Evolutionary conservation across 2,797 vertebrate species (phyloP).

Genomic region (Melopsittacus undulatus): DNA sequence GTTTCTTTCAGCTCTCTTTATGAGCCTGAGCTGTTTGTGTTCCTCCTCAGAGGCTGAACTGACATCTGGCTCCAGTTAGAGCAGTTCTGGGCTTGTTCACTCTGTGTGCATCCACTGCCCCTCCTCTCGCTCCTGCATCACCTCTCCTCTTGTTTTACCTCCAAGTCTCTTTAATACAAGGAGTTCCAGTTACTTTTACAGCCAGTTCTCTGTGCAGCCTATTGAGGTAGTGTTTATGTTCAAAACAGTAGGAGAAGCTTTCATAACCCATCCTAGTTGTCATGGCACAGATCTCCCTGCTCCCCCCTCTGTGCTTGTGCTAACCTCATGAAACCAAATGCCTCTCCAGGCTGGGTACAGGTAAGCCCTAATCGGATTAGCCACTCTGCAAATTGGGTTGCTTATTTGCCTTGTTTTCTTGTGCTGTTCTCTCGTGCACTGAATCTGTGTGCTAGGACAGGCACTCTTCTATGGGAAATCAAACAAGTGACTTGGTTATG

Average conservation of each 20-base stretch:
- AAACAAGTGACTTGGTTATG: neutral
- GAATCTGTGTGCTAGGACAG: neutral
- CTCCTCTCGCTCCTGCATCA: neutral
- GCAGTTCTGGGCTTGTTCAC: neutral
- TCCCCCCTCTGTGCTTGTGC: neutral
- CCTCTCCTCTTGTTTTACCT: rapidly evolving
- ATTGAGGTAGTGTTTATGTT: neutral
- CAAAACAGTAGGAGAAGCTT: neutral
- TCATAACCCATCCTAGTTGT: neutral
- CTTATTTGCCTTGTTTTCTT: neutral
- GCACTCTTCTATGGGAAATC: neutral
- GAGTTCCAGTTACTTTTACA: neutral
- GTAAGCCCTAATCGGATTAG: slow-evolving; percentile 49
- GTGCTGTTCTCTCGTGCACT: neutral
- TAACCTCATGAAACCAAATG: slow-evolving; percentile 13
- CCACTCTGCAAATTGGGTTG: neutral
- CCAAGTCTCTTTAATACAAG: rapidly evolving
- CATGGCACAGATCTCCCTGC: neutral
- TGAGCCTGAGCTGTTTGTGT: neutral
- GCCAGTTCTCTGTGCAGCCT: neutral
- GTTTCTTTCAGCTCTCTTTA: neutral
- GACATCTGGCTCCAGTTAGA: neutral
- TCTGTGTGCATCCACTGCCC: neutral
- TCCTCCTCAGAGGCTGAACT: neutral
- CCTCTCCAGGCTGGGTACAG: slow-evolving; percentile 18